phyloP scores from a whole-genome alignment of 2,797 vertebrate genomes.

The Anisognathus igniventris region DNA sequence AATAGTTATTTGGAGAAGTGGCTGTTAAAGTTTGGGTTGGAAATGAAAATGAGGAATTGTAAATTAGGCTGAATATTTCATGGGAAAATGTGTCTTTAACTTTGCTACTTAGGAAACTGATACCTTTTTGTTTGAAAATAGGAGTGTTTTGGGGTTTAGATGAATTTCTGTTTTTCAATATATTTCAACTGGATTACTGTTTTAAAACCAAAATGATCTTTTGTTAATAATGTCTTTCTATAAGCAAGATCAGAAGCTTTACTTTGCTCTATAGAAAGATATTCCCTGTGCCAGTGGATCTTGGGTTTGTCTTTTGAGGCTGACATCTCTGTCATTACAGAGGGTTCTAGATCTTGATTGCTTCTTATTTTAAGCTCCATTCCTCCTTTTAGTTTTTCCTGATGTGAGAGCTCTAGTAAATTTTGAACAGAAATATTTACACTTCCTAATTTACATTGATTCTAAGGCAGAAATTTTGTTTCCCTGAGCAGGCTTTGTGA shows the following conservation, averaged over 20 bases:
- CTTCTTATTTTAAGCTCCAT: not conserved
- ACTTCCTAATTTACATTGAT: not conserved
- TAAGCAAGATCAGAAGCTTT: not conserved
- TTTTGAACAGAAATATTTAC: not conserved
- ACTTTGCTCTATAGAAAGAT: not conserved
- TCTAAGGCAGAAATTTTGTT: not conserved
- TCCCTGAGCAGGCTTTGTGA: not conserved
- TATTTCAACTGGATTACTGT: not conserved
- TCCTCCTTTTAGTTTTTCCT: not conserved
- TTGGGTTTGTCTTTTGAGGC: not conserved
- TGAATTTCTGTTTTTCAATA: not conserved
- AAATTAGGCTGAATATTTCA: not conserved
- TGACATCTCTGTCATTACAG: not conserved
- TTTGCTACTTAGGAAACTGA: not conserved
- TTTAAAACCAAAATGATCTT: not conserved
- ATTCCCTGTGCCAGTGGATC: not conserved
- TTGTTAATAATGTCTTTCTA: not conserved
- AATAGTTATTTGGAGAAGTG: not conserved
- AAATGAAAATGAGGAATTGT: not conserved
- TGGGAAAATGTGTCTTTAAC: not conserved
- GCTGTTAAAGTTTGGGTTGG: not conserved
- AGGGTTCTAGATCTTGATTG: not conserved
- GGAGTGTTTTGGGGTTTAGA: not conserved
- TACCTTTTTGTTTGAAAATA: not conserved
- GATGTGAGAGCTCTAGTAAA: not conserved